Conservation (phyloP, 2,797 vertebrate species). For the Dallia pectoralis region DNA sequence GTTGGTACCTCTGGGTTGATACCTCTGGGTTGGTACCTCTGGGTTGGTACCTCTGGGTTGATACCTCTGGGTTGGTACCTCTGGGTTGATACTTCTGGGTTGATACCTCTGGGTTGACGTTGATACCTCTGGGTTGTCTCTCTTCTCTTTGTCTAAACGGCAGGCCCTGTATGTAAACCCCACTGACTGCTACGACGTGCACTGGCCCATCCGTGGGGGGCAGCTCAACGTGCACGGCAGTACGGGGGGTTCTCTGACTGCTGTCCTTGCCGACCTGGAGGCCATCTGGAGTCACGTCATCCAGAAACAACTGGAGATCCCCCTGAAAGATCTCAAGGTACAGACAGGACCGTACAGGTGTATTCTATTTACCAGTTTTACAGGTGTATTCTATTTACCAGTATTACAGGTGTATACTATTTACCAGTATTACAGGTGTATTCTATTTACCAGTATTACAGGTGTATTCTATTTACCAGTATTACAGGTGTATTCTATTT, state of each 20-base stretch:
- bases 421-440: slow-evolving; percentile 98
- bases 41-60: too few relatives aligned
- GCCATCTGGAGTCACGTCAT: slow-evolving; percentile 91
- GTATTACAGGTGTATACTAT: slow-evolving; percentile 97
- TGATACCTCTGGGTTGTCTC: slow-evolving; percentile 17
- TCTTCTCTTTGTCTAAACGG: slow-evolving; percentile 24
- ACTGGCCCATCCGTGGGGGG: slow-evolving; percentile 90
- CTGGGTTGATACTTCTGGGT: too few relatives aligned
- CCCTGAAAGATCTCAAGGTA: slow-evolving; percentile 95
- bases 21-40: too few relatives aligned
- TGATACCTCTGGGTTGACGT: too few relatives aligned
- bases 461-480: slow-evolving; percentile 95
- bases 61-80: too few relatives aligned
- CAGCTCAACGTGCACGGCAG: slow-evolving; percentile 88
- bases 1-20: too few relatives aligned
- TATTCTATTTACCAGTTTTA: too few relatives aligned
- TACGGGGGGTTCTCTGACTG: slow-evolving; percentile 87
- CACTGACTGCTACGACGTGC: slow-evolving; percentile 86
- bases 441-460: slow-evolving; percentile 94
- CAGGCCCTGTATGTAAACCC: slow-evolving; percentile 92
- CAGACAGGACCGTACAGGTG: background rate
- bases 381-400: too few relatives aligned
- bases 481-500: slow-evolving; percentile 95
- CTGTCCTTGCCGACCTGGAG: slow-evolving; percentile 89
- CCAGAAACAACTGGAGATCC: slow-evolving; percentile 94